Conservation (phyloP, 37 sponge, comb jelly and placozoan species). For the Chondrilla cf. caribensis region DNA sequence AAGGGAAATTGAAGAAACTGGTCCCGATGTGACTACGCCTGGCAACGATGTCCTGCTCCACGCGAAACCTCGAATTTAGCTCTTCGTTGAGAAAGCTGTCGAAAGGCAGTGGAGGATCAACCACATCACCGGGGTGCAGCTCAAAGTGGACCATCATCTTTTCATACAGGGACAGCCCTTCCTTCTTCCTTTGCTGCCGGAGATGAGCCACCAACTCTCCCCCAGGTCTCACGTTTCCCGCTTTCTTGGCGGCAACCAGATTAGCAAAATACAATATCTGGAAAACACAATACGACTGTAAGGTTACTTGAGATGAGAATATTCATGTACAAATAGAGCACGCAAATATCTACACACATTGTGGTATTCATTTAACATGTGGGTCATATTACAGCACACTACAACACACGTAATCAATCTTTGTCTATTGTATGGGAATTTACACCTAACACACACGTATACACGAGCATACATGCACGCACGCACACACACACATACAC, state of each 20-base stretch:
- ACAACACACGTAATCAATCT: no score
- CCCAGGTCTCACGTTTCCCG: conserved; percentile 31
- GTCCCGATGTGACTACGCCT: conserved; percentile 13
- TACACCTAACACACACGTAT: no score
- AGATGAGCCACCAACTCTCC: background rate
- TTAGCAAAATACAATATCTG: conserved; percentile 78
- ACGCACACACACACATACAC: no score
- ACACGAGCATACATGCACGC: no score
- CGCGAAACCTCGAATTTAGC: conserved; percentile 58
- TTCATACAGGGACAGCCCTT: background rate
- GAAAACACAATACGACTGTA: no score
- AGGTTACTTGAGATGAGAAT: no score
- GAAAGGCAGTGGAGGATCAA: conserved; percentile 39
- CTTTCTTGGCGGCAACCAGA: conserved; percentile 49
- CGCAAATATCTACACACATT: no score
- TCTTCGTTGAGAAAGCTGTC: conserved; percentile 80
- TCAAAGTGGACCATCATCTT: conserved; percentile 24
- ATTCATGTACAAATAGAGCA: no score
- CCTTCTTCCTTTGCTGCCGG: conserved; percentile 36
- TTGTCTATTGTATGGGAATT: no score
- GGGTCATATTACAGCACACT: no score
- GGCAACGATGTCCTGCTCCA: conserved; percentile 47
- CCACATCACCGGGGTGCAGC: conserved; percentile 62
- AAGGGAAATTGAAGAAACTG: conserved; percentile 81
- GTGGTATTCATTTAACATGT: no score